Percentiles rank a stretch among this genome's conserved stretches.
Conservation (phyloP, 2,797 vertebrate species). For the Meriones psammophilus region DNA sequence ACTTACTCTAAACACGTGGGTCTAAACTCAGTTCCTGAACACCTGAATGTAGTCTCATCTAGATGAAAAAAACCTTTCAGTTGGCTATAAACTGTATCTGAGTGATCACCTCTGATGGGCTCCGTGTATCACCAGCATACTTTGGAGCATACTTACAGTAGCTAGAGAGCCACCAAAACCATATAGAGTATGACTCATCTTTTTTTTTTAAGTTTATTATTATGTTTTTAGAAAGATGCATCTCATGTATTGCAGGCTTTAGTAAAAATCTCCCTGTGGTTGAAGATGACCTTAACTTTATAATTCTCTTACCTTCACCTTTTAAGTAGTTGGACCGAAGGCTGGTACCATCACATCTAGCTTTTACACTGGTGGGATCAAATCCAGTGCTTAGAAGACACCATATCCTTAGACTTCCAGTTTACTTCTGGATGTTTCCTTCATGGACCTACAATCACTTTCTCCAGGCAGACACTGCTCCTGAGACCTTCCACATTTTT, state of each 20-base stretch:
- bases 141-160: not conserved
- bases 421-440: not conserved
- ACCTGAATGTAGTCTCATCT: not conserved
- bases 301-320: not conserved
- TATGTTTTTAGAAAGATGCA: not conserved
- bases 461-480: not conserved
- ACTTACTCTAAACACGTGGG: not conserved
- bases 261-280: not conserved
- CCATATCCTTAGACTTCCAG: too few relatives aligned
- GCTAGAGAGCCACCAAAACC: not conserved
- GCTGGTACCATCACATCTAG: not conserved
- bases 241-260: not conserved
- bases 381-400: not conserved
- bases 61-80: not conserved
- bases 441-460: not conserved
- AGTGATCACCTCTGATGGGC: not conserved
- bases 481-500: accelerated
- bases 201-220: not conserved
- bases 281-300: not conserved
- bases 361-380: too few relatives aligned
- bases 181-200: not conserved
- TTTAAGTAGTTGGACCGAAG: not conserved
- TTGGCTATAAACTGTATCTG: not conserved
- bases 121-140: not conserved
- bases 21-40: not conserved